Evolutionary conservation across 2,113 vertebrate species (phyloP).

Genomic region (Microcebus lehilahytsara): DNA sequence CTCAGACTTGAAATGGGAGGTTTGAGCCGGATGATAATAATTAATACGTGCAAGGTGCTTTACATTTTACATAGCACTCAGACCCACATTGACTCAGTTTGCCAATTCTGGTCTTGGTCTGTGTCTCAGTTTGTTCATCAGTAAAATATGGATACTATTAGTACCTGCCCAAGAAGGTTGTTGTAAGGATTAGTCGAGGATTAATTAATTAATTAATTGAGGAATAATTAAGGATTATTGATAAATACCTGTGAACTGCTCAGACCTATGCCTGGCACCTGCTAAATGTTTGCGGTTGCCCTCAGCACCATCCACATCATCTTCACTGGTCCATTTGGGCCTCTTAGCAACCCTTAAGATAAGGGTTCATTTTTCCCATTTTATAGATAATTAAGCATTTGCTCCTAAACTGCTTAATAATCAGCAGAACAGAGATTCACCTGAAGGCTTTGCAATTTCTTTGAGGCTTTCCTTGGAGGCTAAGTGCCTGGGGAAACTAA

Average conservation of each 20-base stretch:
- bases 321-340: neutral
- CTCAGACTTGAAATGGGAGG: neutral
- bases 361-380: neutral
- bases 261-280: neutral
- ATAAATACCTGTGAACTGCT: accelerated
- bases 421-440: neutral
- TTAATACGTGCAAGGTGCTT: neutral
- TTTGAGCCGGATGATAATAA: too few species aligned
- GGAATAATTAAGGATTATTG: too few species aligned
- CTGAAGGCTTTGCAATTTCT: neutral
- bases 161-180: neutral
- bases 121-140: neutral
- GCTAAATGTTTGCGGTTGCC: accelerated
- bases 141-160: neutral
- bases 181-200: neutral
- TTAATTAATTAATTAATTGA: too few species aligned
- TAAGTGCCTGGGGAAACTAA: neutral
- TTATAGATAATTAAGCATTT: neutral
- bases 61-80: neutral
- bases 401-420: neutral
- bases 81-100: neutral
- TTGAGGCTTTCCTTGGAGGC: neutral
- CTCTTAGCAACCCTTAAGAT: neutral
- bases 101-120: neutral
- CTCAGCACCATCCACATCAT: neutral